Percentiles rank a stretch among this genome's conserved stretches.
Conservation (phyloP, 2,888 invertebrate genomes). For the Tethea ocularis region DNA sequence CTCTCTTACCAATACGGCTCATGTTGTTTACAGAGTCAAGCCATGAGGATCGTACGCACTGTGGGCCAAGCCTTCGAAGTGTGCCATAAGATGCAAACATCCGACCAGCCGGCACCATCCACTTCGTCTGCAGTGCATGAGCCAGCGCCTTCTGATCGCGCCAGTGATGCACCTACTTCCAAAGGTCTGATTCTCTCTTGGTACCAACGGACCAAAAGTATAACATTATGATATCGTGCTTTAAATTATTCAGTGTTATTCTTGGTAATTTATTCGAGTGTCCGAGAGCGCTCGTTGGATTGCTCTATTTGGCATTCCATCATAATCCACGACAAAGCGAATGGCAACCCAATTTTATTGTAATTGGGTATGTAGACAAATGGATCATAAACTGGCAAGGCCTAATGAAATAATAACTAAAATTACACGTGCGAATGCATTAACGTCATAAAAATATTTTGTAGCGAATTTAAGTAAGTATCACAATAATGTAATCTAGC, state of each 20-base stretch:
- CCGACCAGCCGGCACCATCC: slow-evolving; percentile 57
- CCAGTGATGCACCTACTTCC: slow-evolving; percentile 53
- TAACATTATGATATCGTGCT: not conserved
- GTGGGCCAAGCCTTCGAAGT: slow-evolving; percentile 99
- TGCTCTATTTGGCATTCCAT: not conserved
- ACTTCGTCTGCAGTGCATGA: slow-evolving; percentile 68
- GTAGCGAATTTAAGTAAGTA: not conserved
- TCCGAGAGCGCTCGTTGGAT: not conserved
- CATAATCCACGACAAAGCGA: not conserved
- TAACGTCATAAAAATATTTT: not conserved
- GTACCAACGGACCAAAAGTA: slow-evolving; percentile 10
- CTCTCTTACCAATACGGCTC: not conserved
- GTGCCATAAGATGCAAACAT: slow-evolving; percentile 95
- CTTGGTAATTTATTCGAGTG: not conserved
- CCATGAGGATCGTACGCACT: slow-evolving; percentile 98
- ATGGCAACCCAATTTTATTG: not conserved
- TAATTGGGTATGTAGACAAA: not conserved
- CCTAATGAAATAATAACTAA: not conserved
- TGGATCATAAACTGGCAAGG: not conserved
- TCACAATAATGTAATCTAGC: not conserved
- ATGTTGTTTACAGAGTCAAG: slow-evolving; percentile 93
- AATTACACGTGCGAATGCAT: not conserved
- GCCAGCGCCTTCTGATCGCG: slow-evolving; percentile 41
- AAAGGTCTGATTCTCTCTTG: slow-evolving; percentile 58
- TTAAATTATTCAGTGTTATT: not conserved